A percentile compares a stretch with the other conserved stretches of the same genome.
Evolutionary conservation across 2,797 vertebrate species (phyloP).

Genomic region (Neosilurus mollespiculum): DNA sequence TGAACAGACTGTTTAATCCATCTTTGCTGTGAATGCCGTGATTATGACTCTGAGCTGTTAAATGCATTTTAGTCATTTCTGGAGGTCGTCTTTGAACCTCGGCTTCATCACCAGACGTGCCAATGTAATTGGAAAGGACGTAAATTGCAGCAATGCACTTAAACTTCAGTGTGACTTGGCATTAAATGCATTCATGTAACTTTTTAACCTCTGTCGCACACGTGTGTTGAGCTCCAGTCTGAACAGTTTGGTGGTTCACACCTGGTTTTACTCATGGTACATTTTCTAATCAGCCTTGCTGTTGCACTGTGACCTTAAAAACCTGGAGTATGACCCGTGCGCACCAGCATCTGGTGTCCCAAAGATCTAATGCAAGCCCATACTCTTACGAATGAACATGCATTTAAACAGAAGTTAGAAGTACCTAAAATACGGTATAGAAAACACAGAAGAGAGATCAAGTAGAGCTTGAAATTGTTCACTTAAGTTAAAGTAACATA

Average conservation of each 20-base stretch:
- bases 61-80: neutral
- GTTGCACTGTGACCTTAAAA: slow-evolving; percentile 8
- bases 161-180: slow-evolving; percentile 6
- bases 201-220: slow-evolving; percentile 2
- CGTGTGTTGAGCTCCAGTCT: neutral
- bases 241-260: neutral
- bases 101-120: neutral
- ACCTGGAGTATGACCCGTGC: slow-evolving; percentile 5
- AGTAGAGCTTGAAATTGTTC: neutral
- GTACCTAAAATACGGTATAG: neutral
- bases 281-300: slow-evolving; percentile 5
- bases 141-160: slow-evolving; percentile 9
- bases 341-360: neutral
- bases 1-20: neutral
- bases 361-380: neutral
- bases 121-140: neutral
- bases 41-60: neutral
- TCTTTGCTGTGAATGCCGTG: neutral
- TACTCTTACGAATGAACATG: neutral
- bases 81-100: slow-evolving; percentile 2
- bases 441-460: neutral
- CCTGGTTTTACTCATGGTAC: slow-evolving; percentile 26
- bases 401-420: neutral
- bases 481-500: neutral
- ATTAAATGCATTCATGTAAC: slow-evolving; percentile 11